Base-by-base conservation (phyloP, 2,888 invertebrate genomes). In the Cryptocephalus primarius region DNA sequence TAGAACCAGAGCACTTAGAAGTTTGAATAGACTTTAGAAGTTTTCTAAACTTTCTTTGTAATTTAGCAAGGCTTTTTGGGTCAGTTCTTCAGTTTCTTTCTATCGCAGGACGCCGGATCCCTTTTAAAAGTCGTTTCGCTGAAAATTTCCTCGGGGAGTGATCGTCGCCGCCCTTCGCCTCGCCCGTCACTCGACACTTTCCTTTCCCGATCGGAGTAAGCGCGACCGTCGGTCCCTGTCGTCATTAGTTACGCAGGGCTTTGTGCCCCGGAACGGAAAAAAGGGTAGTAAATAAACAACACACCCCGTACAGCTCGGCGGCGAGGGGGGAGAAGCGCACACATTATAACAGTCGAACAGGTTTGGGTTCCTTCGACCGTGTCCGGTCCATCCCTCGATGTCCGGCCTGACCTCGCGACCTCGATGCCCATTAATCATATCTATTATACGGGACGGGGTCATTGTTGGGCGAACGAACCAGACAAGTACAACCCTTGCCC, bases 401-500 rank as follows among this genome's bases (percentile, higher is more conserved):
- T 66, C 68, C 68, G 67, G 65, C 63, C 61, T 67, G 68, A 70
- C 68, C 71, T 63, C 61, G 53, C 60, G 67, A 68, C 69, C 70
- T 65, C 60, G 56, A 60, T 67, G 66, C 66, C 69, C 69, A 71
- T 71, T 70, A 70, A 71, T 71, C 70, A 71, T 69, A 68, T 69
- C 69, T 68, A 66, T 69, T 68, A 68, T 63, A 63, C 57, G 53
- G 56, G 61, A 55, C 58, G 58, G 63, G 68, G 69, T 67, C 66
- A 65, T 56, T 59, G 56, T 51, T 50, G 52, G n/a, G 55, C 53
- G 11, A 60, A 60, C 60, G 55, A 61, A 47, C 61, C 57, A 56
- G 55, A 45, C 47, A 55, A 41, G 42, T 49, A 44, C 42, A 54
- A 47, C 51, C 47, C 39, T 43, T 43, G 32, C 12, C 32, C 32